Evolutionary conservation across 2,888 invertebrate species (phyloP), one percentile per base, ranked within the genome.

Genomic region (Heterodera filipjevi): DNA sequence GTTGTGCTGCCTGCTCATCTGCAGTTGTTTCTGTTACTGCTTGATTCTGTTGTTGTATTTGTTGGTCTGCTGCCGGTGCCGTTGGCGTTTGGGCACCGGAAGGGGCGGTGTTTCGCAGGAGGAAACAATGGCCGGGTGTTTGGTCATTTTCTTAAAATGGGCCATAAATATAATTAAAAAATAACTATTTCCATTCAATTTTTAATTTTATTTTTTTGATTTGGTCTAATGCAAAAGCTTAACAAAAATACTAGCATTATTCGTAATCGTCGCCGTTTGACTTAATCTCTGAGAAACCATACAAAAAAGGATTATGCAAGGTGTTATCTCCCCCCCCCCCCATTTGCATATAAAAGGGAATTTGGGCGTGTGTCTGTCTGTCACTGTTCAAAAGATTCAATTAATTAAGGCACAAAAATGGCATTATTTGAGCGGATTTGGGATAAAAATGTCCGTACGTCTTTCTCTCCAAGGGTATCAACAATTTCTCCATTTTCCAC

Each of bases 271-370:
- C 1, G 12, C 59, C 27, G 59, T 59, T 59, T 59, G 59, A 59
- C 59, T 59, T 59, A 59, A 59, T 59, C 59, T n/a, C 59, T 10
- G 59, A 32, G 68, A 68, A 68, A 27, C 68, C 68, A n/a, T 68
- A 66, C 27, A 19, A 32, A 35, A 68, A 33, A 59, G 27, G n/a
- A 5, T 59, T 59, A 59, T 27, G 59, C n/a, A 39, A 39, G 12
- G 39, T 6, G 6, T 10, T 39, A 6, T 39, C 6, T 39, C 39
- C 39, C 6, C 12, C 39, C 8, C 39, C 39, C 39, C n/a, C n/a
- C n/a, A n/a, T n/a, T n/a, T n/a, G n/a, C n/a, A 39, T 39, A 39
- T 10, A 39, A 39, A 10, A 39, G 39, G 6, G 39, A 39, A 39
- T 39, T 39, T 39, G 39, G 39, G 39, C 39, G 39, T n/a, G 1